A percentile compares a stretch with the other conserved stretches of the same genome.
These are phyloP conservation scores for Neelides sp. DNA, from an alignment of 1,140 invertebrate genomes.

Conservation along the genomic window DNA sequence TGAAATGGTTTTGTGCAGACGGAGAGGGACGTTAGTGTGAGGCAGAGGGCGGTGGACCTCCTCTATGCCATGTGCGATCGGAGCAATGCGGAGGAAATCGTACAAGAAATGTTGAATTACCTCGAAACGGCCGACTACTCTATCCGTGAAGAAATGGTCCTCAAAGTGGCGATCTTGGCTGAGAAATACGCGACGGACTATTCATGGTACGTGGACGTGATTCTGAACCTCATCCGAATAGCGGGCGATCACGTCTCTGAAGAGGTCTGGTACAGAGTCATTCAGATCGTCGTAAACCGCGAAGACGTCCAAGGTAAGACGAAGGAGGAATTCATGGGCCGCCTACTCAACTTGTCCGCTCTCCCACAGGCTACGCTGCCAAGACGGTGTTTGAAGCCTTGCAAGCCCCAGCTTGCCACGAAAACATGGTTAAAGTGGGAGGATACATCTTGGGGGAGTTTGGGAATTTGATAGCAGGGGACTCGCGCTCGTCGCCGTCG, in stretches of 20 bases:
- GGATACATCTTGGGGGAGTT: slow-evolving; percentile 99
- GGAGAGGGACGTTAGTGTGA: slow-evolving; percentile 96
- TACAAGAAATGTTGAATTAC: slow-evolving; percentile 98
- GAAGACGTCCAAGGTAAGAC: slow-evolving; percentile 86
- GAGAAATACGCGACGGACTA: slow-evolving; percentile 99
- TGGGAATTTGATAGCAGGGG: slow-evolving; percentile 97
- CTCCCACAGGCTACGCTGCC: slow-evolving; percentile 82
- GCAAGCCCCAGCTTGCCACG: slow-evolving; percentile 96
- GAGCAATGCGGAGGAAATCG: slow-evolving; percentile 98
- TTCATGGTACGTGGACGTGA: slow-evolving; percentile 98
- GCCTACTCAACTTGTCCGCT: no score
- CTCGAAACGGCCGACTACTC: slow-evolving; percentile 99
- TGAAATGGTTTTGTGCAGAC: slow-evolving; percentile 49
- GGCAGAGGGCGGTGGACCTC: slow-evolving; percentile 97
- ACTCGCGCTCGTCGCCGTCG: slow-evolving; percentile 85
- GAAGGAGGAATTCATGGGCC: no score
- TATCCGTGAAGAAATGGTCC: slow-evolving; percentile 98
- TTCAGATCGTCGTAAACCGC: slow-evolving; percentile 98
- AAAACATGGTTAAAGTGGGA: slow-evolving; percentile 99
- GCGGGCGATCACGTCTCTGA: slow-evolving; percentile 94
- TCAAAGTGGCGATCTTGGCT: slow-evolving; percentile 98
- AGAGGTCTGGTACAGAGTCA: slow-evolving; percentile 98
- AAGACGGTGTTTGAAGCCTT: slow-evolving; percentile 99
- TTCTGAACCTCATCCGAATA: slow-evolving; percentile 96
- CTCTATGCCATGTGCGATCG: slow-evolving; percentile 99